Evolutionary conservation across 2,113 vertebrate species (phyloP).

Genomic region (Leucosticte australis): DNA sequence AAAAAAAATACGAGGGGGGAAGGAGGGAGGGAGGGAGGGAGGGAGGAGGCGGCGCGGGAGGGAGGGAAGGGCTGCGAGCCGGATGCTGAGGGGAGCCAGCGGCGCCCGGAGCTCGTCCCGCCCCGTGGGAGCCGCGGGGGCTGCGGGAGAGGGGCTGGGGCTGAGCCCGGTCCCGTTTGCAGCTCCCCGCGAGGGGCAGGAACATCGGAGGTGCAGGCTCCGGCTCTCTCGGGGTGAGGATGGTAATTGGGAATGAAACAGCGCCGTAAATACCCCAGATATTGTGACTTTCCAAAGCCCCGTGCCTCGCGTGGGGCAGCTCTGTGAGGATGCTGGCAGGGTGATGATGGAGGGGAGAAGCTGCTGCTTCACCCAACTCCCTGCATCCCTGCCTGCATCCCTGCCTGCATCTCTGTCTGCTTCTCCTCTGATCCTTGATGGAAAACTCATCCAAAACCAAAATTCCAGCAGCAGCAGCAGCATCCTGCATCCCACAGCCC

Average conservation of each 20-base stretch:
- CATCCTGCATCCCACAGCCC: fast-evolving
- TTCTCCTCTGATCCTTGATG: not conserved
- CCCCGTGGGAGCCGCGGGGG: not conserved
- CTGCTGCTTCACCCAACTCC: not conserved
- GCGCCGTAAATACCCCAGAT: not conserved
- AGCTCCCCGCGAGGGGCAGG: not conserved
- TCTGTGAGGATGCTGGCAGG: fast-evolving
- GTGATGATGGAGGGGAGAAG: fast-evolving
- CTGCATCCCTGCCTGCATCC: not conserved
- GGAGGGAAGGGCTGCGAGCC: not conserved
- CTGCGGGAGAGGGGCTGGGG: not conserved
- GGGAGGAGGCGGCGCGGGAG: not conserved
- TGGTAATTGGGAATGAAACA: fast-evolving
- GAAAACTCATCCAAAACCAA: fast-evolving
- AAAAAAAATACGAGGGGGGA: slow-evolving; percentile 13
- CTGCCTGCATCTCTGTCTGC: not conserved
- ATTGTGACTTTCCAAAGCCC: not conserved
- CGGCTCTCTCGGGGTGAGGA: not conserved
- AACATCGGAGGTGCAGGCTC: not conserved
- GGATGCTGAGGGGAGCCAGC: not conserved
- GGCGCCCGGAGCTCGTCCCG: not conserved
- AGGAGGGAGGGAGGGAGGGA: not conserved
- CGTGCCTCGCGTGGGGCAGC: fast-evolving
- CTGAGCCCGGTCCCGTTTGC: not conserved
- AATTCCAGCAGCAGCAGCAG: not conserved